Base-by-base conservation (phyloP, 2,113 vertebrate species). In the Boulengeromyrus knoepffleri region DNA sequence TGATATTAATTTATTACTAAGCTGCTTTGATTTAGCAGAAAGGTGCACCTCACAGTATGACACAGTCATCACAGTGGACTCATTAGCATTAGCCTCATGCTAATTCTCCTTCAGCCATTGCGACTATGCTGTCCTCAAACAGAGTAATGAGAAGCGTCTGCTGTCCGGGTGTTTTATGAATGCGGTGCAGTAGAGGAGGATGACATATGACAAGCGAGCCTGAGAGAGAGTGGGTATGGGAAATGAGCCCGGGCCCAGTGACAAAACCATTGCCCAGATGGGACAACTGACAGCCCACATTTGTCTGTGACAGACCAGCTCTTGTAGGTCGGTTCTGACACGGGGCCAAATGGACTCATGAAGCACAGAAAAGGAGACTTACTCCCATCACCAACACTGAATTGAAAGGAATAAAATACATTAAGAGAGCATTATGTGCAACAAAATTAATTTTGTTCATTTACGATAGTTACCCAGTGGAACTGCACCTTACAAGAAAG, bases 271-370 rank as follows among this genome's bases (percentile, higher is more conserved):
- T 58, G 39, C 74, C 86, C 88, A 92, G 90, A 89, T 92, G 89
- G 89, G 77, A 88, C 45, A 45, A 56, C 27, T 92, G 91, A 91
- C 90, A 90, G 87, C 77, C 66, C 84, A 91, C 91, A 90, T 92
- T 92, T 92, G 88, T 92, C 56, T 91, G 70, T 87, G 83, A 91
- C 88, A 90, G 77, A 84, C 90, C 24, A 27, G 77, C 83, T 50
- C 87, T 88, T 50, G 31, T 50, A 49, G 52, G 52, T 56, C 87
- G 0, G 24, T 80, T 42, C 58, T 27, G 50, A 58, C 89, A 89
- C 87, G 27, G 49, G 17, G 85, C 62, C 77, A 80, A 52, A 56
- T 36, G 19, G 45, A 80, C 87, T 90, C 87, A 70, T 31, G 21
- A 24, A 66, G 31, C 85, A 12, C 17, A 19, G 36, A 77, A 19